Conservation (phyloP, 2,113 vertebrate species). For the Madoqua kirkii region DNA sequence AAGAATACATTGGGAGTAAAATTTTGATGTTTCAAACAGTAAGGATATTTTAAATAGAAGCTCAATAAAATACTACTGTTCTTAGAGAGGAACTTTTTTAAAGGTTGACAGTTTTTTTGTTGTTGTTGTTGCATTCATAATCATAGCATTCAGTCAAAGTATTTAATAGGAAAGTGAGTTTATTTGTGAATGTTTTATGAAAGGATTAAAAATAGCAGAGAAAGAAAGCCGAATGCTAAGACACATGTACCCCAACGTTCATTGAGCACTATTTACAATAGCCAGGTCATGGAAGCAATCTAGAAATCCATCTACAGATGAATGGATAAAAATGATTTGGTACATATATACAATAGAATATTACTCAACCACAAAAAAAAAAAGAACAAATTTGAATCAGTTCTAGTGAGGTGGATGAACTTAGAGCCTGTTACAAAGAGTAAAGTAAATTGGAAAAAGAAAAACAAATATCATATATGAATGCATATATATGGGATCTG, state of each 20-base stretch:
- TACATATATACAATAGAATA: background rate
- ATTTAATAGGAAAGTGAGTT: background rate
- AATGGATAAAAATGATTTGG: background rate
- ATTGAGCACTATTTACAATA: background rate
- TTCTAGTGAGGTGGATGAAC: background rate
- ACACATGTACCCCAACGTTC: background rate
- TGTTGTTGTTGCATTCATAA: background rate
- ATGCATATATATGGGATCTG: background rate
- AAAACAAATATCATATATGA: background rate
- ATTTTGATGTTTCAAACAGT: background rate
- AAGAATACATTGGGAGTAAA: background rate
- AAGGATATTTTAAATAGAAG: background rate
- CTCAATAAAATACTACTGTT: slow-evolving; percentile 17
- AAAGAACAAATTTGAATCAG: background rate
- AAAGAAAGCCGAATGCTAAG: background rate
- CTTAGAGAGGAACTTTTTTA: background rate
- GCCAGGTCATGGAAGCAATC: background rate
- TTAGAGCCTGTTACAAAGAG: background rate
- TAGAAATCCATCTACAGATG: background rate
- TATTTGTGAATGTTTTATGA: background rate
- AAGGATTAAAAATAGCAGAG: background rate
- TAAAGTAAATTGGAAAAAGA: background rate
- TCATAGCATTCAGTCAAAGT: background rate
- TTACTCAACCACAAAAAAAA: background rate
- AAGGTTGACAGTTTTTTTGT: background rate